phyloP scores from a whole-genome alignment of 2,797 vertebrate genomes.

The Diceros bicornis region DNA sequence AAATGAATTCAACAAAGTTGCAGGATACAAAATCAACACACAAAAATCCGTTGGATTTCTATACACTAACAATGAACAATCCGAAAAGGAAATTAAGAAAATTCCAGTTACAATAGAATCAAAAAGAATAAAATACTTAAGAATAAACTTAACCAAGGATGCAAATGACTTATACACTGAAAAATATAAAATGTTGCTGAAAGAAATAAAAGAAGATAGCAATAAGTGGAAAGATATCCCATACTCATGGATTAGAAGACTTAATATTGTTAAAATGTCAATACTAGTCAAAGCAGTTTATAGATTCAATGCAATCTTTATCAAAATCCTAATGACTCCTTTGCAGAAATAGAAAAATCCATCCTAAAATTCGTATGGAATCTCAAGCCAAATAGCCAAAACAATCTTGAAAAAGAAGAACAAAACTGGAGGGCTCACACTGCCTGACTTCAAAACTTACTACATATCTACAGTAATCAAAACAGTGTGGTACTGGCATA shows the following conservation, averaged over 20 bases:
- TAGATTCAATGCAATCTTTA: neutral
- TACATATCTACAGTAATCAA: neutral
- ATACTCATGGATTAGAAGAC: neutral
- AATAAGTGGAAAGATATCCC: neutral
- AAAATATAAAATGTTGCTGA: neutral
- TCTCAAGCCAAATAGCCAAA: neutral
- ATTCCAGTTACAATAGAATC: neutral
- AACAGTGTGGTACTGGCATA: neutral
- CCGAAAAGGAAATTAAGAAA: neutral
- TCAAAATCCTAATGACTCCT: neutral
- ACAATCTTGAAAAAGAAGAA: neutral
- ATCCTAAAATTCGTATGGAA: neutral
- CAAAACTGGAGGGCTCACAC: neutral
- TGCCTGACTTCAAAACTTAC: neutral
- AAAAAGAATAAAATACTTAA: neutral
- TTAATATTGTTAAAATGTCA: neutral
- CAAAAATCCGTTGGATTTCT: neutral
- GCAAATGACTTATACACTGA: neutral
- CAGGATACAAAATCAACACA: neutral
- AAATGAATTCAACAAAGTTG: neutral
- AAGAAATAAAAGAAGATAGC: neutral
- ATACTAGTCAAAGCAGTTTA: neutral
- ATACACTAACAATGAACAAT: neutral
- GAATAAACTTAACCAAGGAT: neutral
- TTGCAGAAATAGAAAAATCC: neutral